phyloP scores from a whole-genome alignment of 2,888 invertebrate species.

The Ichneumoninae sp. region DNA sequence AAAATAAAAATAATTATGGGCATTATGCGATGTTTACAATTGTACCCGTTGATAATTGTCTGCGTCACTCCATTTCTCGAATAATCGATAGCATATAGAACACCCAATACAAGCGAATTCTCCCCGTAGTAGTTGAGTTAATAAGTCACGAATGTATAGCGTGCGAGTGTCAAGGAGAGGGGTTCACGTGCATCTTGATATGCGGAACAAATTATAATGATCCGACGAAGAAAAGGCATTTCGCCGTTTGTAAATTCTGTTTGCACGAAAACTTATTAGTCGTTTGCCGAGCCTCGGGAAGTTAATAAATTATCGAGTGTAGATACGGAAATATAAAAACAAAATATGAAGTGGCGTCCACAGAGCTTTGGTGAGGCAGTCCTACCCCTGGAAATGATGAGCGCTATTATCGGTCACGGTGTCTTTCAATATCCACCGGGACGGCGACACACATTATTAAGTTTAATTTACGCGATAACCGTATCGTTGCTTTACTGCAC shows the following conservation, averaged over 20 bases:
- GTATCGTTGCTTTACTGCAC: background rate
- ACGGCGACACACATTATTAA: constrained; percentile 3
- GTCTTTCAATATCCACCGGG: constrained; percentile 43
- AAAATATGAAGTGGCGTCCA: constrained; percentile 32
- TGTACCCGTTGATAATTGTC: background rate
- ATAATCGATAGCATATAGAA: background rate
- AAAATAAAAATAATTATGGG: background rate
- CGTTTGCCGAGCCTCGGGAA: background rate
- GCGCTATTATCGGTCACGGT: constrained; percentile 46
- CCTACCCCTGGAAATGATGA: constrained; percentile 8
- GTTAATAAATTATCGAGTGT: background rate
- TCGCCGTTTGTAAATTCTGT: background rate
- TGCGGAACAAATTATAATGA: background rate
- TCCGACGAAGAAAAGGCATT: background rate
- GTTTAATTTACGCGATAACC: constrained; percentile 12
- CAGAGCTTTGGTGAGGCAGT: constrained; percentile 43
- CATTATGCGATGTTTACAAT: background rate
- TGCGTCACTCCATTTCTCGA: background rate
- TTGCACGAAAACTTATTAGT: background rate
- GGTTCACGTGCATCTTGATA: background rate
- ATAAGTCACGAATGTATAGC: background rate
- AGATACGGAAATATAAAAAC: background rate
- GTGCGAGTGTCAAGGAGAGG: background rate
- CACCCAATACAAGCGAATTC: background rate
- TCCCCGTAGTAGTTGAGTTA: background rate